Base-by-base conservation (phyloP, 2,888 invertebrate genomes). In the Cynaeus angustus region DNA sequence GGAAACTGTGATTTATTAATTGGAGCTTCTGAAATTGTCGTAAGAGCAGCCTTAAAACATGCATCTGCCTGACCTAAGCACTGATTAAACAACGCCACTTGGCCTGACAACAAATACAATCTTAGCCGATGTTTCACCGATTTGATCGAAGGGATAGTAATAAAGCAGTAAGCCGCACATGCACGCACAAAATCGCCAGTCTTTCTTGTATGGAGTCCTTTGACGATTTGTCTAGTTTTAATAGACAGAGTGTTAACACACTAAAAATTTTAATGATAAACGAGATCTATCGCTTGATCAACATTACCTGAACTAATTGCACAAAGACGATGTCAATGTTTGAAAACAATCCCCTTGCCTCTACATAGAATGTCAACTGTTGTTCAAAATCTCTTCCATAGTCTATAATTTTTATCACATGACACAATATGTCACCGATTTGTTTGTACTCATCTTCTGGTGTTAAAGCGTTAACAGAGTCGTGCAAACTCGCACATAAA, bases 11-110 rank as follows among this genome's bases (percentile, higher is more conserved):
- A 86, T 1, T 92, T 92, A 73, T 95, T 95, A 72, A 92, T 85
- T 77, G 94, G 89, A 79, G 96, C 87, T 75, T 96, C 95, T 0
- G 92, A 90, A 73, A 98, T 89, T 53, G 95, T 86, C 69, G 90
- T 90, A 12, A 98, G 88, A 0, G 96, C 92, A 26, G 96, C 94
- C 85, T 97, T 97, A 78, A 98, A 94, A 83, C 96, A 97, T 1
- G 96, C 95, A 87, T 98, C 98, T 66, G 95, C 97, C 90, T 98
- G 98, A 46, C 96, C 96, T 64, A 96, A 88, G 83, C 97, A 97
- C 79, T 93, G 91, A 87, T 96, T 97, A 66, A 94, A 88, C 70
- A 98, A 87, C 16, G 97, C 96, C 46, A 95, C 93, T 86, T 96
- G 95, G 12, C 96, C 97, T 9, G 94, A 93, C 5, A 95, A 87